phyloP scores from a whole-genome alignment of 2,888 invertebrate species.

The Andrena hattorfiana region DNA sequence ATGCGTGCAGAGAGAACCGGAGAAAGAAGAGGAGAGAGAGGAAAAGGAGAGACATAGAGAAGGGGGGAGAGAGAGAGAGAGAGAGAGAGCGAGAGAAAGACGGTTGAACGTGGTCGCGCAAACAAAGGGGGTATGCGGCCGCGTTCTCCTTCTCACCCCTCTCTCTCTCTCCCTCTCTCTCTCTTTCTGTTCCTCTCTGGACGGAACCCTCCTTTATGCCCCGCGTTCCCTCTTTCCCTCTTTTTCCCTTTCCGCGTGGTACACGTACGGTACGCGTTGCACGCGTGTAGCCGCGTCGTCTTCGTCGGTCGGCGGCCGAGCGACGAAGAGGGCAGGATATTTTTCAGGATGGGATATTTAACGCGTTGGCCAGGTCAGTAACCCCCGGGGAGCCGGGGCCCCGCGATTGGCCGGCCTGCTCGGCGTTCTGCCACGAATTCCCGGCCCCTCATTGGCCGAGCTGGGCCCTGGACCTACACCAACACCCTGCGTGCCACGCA shows the following conservation, averaged over 20 bases:
- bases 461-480: slow-evolving; percentile 85
- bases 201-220: slow-evolving; percentile 30
- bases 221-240: slow-evolving; percentile 49
- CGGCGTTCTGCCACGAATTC: slow-evolving; percentile 83
- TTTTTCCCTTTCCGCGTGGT: slow-evolving; percentile 48
- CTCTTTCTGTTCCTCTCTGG: slow-evolving; percentile 40
- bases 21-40: slow-evolving; percentile 31
- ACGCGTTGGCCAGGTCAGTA: slow-evolving; percentile 84
- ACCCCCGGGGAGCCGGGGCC: slow-evolving; percentile 79
- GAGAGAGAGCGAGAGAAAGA: slow-evolving; percentile 45
- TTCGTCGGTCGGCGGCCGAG: slow-evolving; percentile 50
- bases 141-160: slow-evolving; percentile 55
- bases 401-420: slow-evolving; percentile 81
- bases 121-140: slow-evolving; percentile 82
- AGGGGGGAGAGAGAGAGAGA: slow-evolving; percentile 22
- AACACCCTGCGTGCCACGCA: slow-evolving; percentile 77
- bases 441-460: slow-evolving; percentile 82
- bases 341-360: slow-evolving; percentile 85
- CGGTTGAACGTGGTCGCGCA: slow-evolving; percentile 78
- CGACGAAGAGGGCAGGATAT: slow-evolving; percentile 77
- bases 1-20: slow-evolving; percentile 67
- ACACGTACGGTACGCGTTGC: slow-evolving; percentile 48
- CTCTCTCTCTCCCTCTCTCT: slow-evolving; percentile 25
- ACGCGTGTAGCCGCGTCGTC: slow-evolving; percentile 55
- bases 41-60: slow-evolving; percentile 14